Evolutionary conservation across 37 sponge, comb jelly and placozoan genomes (phyloP).

Genomic region (Tethya wilhelma): DNA sequence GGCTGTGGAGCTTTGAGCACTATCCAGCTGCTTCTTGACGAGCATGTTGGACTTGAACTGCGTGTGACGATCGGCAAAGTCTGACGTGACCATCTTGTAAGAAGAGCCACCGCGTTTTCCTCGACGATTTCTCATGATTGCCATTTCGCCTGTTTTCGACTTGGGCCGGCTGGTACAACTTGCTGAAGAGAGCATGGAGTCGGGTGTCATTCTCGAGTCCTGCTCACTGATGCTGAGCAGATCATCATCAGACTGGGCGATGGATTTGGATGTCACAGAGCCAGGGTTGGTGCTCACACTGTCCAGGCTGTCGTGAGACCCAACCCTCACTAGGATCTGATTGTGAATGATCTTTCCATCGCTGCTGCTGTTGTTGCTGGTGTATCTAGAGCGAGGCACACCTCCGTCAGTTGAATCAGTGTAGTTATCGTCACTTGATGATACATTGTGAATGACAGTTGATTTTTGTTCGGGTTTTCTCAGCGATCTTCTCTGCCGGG

Average conservation of each 20-base stretch:
- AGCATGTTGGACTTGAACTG: conserved; percentile 62
- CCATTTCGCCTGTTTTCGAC: conserved; percentile 4
- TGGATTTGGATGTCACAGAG: background rate
- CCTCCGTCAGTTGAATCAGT: too few relatives aligned
- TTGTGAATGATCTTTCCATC: too few relatives aligned
- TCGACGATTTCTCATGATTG: conserved; percentile 20
- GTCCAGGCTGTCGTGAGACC: conserved; percentile 20
- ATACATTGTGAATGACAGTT: too few relatives aligned
- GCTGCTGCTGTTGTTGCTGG: too few relatives aligned
- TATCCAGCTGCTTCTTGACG: conserved; percentile 21
- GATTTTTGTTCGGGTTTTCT: too few relatives aligned
- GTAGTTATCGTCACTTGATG: too few relatives aligned
- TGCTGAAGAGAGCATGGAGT: conserved; percentile 5
- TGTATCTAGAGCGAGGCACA: too few relatives aligned
- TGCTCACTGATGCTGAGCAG: too few relatives aligned
- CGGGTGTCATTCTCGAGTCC: conserved; percentile 39
- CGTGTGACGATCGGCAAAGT: conserved; percentile 55
- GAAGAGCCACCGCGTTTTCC: conserved; percentile 65
- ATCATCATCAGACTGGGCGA: conserved; percentile 2
- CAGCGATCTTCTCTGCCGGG: conserved; percentile 1
- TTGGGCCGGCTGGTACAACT: conserved; percentile 6
- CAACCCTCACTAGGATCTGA: too few relatives aligned
- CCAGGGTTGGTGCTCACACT: background rate
- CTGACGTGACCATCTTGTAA: conserved; percentile 63
- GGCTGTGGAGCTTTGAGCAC: conserved; percentile 18